Evolutionary conservation across 1,140 invertebrate species (phyloP).

Genomic region (Gryon sp.): DNA sequence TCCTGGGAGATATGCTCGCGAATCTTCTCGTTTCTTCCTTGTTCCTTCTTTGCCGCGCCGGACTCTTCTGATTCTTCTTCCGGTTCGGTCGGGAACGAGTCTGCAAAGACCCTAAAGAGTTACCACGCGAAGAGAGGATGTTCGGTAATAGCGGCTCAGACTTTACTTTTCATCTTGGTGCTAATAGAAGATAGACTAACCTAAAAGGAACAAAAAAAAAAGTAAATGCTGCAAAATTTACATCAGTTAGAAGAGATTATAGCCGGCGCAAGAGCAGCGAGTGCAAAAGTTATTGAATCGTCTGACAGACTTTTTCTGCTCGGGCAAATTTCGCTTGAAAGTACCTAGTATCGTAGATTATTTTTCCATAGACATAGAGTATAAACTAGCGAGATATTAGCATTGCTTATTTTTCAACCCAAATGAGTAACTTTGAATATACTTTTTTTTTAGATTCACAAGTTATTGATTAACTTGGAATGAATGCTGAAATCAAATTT

Average conservation of each 20-base stretch:
- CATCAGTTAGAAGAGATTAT: constrained; percentile 47
- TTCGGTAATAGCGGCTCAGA: constrained; percentile 58
- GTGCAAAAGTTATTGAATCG: constrained; percentile 41
- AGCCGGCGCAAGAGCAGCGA: constrained; percentile 9
- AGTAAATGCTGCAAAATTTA: constrained; percentile 56
- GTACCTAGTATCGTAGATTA: constrained; percentile 5
- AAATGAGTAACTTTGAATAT: too few relatives aligned
- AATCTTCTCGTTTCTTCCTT: constrained; percentile 47
- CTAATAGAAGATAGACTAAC: constrained; percentile 58
- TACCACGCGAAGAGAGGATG: constrained; percentile 49
- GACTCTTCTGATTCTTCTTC: constrained; percentile 47
- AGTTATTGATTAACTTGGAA: too few relatives aligned
- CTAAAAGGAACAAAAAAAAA: constrained; percentile 50
- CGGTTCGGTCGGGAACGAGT: constrained; percentile 49
- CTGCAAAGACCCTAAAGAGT: constrained; percentile 59
- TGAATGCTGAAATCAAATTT: too few relatives aligned
- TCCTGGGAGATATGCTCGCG: constrained; percentile 60
- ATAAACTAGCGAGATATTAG: too few relatives aligned
- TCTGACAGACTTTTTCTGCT: neutral
- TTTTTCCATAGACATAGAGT: neutral
- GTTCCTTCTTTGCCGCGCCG: constrained; percentile 34
- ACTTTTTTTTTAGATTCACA: too few relatives aligned
- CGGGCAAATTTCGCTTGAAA: neutral
- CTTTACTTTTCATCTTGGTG: constrained; percentile 61
- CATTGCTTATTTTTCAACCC: too few relatives aligned